Percentiles rank a stretch among this genome's conserved stretches.
These are phyloP conservation scores for Myotis brandtii DNA, from an alignment of 2,113 vertebrate genomes.

Conservation along the genomic window DNA sequence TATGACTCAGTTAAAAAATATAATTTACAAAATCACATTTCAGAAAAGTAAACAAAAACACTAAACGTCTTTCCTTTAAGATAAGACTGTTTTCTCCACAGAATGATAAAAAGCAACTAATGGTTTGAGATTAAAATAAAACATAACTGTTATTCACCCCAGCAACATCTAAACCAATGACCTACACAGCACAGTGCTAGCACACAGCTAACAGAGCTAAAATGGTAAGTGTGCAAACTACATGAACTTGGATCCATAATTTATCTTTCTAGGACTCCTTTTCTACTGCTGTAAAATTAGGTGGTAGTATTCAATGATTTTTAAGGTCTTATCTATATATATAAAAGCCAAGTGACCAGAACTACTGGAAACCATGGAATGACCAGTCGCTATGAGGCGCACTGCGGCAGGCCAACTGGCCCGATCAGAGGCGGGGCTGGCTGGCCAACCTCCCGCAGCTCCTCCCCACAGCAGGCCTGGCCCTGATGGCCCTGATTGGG, in stretches of 20 bases:
- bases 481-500: no score
- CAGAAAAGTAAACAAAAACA: slow-evolving; percentile 52
- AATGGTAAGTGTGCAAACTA: not conserved
- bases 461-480: no score
- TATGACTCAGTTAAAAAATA: slow-evolving; percentile 43
- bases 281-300: slow-evolving; percentile 25
- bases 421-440: no score
- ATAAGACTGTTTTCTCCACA: slow-evolving; percentile 4
- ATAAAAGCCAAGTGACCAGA: no score
- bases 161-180: slow-evolving; percentile 13
- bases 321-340: not conserved
- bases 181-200: not conserved
- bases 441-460: no score
- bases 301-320: not conserved
- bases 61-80: slow-evolving; percentile 10
- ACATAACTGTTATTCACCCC: not conserved
- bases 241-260: not conserved
- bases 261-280: not conserved
- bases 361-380: no score
- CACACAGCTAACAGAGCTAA: not conserved
- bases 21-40: slow-evolving; percentile 32
- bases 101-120: slow-evolving; percentile 8
- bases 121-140: slow-evolving; percentile 44
- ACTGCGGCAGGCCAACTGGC: no score
- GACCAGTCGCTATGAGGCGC: no score